Conservation (phyloP, 2,113 vertebrate genomes). For the Pyxicephalus adspersus region DNA sequence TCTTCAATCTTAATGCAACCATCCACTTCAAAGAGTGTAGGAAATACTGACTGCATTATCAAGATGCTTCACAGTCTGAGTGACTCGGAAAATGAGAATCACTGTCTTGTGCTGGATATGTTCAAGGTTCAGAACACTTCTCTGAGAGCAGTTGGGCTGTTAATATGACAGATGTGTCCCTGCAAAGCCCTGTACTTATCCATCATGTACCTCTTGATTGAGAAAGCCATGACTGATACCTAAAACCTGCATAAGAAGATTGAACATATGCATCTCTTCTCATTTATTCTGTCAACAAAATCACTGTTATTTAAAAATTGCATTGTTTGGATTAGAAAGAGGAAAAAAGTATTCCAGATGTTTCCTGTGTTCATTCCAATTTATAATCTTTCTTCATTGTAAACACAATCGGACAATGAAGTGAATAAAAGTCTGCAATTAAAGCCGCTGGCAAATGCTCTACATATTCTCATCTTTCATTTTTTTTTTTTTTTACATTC, state of each 20-base stretch:
- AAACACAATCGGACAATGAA: slow-evolving; percentile 68
- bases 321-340: slow-evolving; percentile 6
- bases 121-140: slow-evolving; percentile 46
- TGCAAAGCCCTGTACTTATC: slow-evolving; percentile 47
- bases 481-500: slow-evolving; percentile 19
- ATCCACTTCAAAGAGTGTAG: background rate
- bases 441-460: slow-evolving; percentile 58
- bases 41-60: slow-evolving; percentile 4
- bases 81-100: background rate
- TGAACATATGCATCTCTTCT: slow-evolving; percentile 27
- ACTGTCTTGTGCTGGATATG: slow-evolving; percentile 17
- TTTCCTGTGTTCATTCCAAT: slow-evolving; percentile 20
- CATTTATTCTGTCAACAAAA: background rate
- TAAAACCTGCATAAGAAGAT: slow-evolving; percentile 44
- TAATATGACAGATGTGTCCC: slow-evolving; percentile 51
- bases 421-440: slow-evolving; percentile 62
- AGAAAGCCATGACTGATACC: slow-evolving; percentile 16
- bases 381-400: slow-evolving; percentile 54
- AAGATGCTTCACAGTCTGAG: slow-evolving; percentile 11
- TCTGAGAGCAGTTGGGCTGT: slow-evolving; percentile 38
- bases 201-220: slow-evolving; percentile 38
- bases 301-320: slow-evolving; percentile 31
- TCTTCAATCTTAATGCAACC: background rate
- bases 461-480: slow-evolving; percentile 60
- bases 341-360: background rate